Evolutionary conservation across 2,113 vertebrate species (phyloP), one percentile per base, ranked within the genome.

Genomic region (Nannospalax galili): DNA sequence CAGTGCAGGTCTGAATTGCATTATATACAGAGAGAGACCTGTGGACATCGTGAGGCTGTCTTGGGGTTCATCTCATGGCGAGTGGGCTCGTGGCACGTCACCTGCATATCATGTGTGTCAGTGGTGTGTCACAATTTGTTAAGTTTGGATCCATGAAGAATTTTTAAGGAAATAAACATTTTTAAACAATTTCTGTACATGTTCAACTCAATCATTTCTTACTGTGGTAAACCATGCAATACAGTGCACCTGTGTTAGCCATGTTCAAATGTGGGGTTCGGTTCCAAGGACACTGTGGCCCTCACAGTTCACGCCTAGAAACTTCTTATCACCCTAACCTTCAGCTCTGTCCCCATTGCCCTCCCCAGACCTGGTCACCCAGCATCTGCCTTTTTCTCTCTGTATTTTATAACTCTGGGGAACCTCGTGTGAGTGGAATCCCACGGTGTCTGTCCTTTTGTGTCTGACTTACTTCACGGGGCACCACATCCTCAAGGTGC

Each of bases 101-200:
- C 42, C 42, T 70, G 80, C 19, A 19, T 5, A 0, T 0, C 12
- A 4, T 4, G 14, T 4, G 5, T 1, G 45, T 12, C 6, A 7
- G 20, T 5, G 35, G 15, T 17, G 0, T 16, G 40, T 74, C 52
- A 16, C 12, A 1, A 7, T 30, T 11, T 79, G 0, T 20, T 28
- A 7, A n/a, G 28, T 62, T 24, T 7, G 1, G 58, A 40, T 42
- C 45, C 37, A 1, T 10, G 1, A 24, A 8, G 22, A 74, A 28
- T n/a, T 37, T 32, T 32, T 16, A 85, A 30, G 58, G 40, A 52
- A 79, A 64, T 5, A 2, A 4, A 64, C 20, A 7, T 14, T 69
- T 79, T 67, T 69, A 15, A 72, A 62, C 56, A 11, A 22, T 77
- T 48, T 67, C 19, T 60, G 10, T 32, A 40, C 17, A 42, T 67